Evolutionary conservation across 2,797 vertebrate species (phyloP).

Genomic region (Gambusia yucatana): DNA sequence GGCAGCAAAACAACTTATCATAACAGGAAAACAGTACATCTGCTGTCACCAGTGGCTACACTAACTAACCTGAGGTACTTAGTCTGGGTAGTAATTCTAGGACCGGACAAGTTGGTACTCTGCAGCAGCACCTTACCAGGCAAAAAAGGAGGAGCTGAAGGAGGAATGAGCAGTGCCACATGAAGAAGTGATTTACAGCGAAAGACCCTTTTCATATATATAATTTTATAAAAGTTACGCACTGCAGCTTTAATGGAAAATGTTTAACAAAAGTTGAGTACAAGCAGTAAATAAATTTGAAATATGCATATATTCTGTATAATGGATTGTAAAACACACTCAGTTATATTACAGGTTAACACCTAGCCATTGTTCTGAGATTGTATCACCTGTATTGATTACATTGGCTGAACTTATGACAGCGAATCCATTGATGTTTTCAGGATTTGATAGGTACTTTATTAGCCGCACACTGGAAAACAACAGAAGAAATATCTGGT

Average conservation of each 20-base stretch:
- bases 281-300: not conserved
- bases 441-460: constrained; percentile 98
- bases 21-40: no score
- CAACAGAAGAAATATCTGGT: constrained; percentile 99
- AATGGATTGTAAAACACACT: not conserved
- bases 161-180: no score
- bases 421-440: constrained; percentile 51
- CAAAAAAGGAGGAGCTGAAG: no score
- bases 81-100: no score
- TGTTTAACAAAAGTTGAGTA: not conserved
- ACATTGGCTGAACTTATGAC: constrained; percentile 40
- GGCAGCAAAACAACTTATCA: no score
- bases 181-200: no score
- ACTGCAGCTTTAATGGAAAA: not conserved
- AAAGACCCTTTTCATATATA: no score
- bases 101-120: no score
- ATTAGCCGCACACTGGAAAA: constrained; percentile 97
- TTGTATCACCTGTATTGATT: constrained; percentile 20
- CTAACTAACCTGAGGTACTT: no score
- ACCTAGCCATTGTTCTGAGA: constrained; percentile 7
- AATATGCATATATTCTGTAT: not conserved
- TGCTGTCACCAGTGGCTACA: no score
- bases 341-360: not conserved
- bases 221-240: no score
- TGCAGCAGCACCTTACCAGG: no score